Evolutionary conservation across 2,113 vertebrate genomes (phyloP).

Genomic region (Pterocles burchelli): DNA sequence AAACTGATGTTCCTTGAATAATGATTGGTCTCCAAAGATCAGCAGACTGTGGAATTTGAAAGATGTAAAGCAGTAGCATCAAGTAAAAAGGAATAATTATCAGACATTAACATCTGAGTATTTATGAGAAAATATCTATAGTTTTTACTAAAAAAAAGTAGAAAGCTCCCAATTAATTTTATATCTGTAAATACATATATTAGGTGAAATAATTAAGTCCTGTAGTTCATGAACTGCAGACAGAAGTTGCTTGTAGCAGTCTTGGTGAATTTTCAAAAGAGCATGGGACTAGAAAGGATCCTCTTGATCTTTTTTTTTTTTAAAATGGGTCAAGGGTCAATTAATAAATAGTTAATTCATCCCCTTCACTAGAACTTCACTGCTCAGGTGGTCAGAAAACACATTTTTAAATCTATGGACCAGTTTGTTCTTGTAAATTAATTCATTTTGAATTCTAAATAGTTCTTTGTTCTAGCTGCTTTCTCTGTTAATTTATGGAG

Average conservation of each 20-base stretch:
- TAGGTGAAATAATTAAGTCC: not conserved
- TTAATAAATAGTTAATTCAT: not conserved
- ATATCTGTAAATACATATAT: not conserved
- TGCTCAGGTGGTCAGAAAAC: not conserved
- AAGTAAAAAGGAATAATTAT: not conserved
- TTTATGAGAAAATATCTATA: not conserved
- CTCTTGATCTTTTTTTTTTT: not conserved
- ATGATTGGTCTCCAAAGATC: not conserved
- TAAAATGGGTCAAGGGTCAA: not conserved
- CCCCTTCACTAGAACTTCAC: not conserved
- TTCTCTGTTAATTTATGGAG: not conserved
- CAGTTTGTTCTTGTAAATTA: not conserved
- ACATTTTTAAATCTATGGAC: not conserved
- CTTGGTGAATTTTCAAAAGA: not conserved
- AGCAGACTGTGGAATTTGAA: not conserved
- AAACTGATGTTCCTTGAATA: not conserved
- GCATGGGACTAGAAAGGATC: not conserved
- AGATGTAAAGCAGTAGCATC: not conserved
- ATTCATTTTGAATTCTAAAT: not conserved
- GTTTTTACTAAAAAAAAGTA: not conserved
- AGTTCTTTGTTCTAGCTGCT: not conserved
- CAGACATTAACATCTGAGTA: not conserved
- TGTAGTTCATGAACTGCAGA: not conserved
- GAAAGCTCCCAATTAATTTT: not conserved
- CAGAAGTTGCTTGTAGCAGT: not conserved